A percentile compares a stretch with the other conserved stretches of the same genome.
These are phyloP conservation scores for Sclerurus mexicanus DNA, from an alignment of 2,113 vertebrate genomes.

Conservation along the genomic window DNA sequence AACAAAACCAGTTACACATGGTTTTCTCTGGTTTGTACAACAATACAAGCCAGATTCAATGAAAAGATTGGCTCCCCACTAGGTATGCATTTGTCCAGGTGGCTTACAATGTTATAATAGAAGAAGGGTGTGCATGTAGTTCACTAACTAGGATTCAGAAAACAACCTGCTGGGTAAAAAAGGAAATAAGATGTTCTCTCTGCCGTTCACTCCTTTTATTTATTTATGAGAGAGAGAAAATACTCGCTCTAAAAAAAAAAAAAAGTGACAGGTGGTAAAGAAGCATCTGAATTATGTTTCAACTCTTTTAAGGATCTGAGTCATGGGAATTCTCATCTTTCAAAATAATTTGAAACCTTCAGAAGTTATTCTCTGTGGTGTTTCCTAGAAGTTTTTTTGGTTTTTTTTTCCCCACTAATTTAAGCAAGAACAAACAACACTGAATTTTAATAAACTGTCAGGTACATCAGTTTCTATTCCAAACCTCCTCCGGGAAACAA, in stretches of 20 bases:
- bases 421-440: constrained; percentile 57
- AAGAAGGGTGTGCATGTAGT: not conserved
- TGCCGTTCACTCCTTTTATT: not conserved
- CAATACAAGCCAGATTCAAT: not conserved
- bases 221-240: constrained; percentile 1
- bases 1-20: not conserved
- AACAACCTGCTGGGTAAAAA: not conserved
- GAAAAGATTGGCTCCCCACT: not conserved
- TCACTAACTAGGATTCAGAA: not conserved
- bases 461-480: constrained; percentile 54
- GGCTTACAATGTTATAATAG: not conserved
- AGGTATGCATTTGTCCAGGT: not conserved
- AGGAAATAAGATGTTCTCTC: not conserved
- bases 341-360: constrained; percentile 45
- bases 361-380: constrained; percentile 21
- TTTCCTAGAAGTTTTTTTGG: constrained; percentile 43
- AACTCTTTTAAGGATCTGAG: not conserved
- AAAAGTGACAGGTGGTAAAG: constrained; percentile 14
- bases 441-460: constrained; percentile 66
- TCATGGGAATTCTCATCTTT: constrained; percentile 49
- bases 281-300: constrained; percentile 18
- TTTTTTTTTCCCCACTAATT: not conserved
- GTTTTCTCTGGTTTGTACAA: not conserved
- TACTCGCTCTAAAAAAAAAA: not conserved
- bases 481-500: constrained; percentile 44